Evolutionary conservation across 2,888 invertebrate species (phyloP).

Genomic region (Nemotelus nigrinus): DNA sequence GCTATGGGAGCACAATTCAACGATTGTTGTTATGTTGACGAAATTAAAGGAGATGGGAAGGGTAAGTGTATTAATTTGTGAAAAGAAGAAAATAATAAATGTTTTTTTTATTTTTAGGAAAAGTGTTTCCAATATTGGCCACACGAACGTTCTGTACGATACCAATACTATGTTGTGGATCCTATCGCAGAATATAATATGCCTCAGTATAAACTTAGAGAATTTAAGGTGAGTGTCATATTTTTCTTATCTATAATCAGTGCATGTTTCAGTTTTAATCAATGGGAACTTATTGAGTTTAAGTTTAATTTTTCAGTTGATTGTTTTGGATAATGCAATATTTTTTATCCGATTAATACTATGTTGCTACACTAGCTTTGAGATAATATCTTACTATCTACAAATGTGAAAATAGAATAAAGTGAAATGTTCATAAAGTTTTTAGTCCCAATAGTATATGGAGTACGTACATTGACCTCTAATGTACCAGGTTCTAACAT

Average conservation of each 20-base stretch:
- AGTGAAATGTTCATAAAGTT: too few species aligned
- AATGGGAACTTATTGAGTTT: too few species aligned
- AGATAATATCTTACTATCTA: too few species aligned
- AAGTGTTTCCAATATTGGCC: conserved; percentile 99
- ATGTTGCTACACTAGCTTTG: too few species aligned
- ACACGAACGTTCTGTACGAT: conserved; percentile 94
- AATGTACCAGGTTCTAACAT: too few species aligned
- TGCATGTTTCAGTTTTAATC: too few species aligned
- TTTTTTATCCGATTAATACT: too few species aligned
- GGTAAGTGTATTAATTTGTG: conserved; percentile 68
- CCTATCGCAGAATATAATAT: conserved; percentile 99
- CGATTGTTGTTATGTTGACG: conserved; percentile 98
- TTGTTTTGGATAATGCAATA: too few species aligned
- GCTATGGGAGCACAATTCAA: conserved; percentile 99
- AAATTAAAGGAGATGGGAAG: conserved; percentile 98
- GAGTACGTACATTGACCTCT: too few species aligned
- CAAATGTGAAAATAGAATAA: too few species aligned
- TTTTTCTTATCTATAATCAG: background rate
- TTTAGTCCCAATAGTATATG: too few species aligned
- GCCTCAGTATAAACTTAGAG: conserved; percentile 98
- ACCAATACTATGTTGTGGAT: conserved; percentile 98
- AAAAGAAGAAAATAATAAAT: background rate
- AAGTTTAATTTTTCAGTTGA: too few species aligned
- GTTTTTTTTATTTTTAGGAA: conserved; percentile 73
- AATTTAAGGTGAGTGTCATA: conserved; percentile 80